Base-by-base conservation (phyloP, 2,113 vertebrate genomes). In the Corydoras maculifer region DNA sequence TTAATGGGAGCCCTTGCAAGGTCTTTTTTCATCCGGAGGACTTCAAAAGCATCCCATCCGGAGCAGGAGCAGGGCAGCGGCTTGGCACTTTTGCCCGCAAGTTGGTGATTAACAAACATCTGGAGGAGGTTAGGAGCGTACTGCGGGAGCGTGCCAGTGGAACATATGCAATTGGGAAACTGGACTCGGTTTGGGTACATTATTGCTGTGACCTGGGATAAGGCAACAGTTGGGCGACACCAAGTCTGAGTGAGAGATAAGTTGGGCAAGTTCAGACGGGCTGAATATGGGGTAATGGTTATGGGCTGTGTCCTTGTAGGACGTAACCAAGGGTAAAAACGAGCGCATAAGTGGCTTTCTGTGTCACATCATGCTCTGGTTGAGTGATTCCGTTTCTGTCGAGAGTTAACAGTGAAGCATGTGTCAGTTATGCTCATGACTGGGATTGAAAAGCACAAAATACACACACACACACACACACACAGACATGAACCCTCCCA, bases 21-120 rank as follows among this genome's bases (percentile, higher is more conserved):
- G 18, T 25, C 18, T 25, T 25, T 25, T 25, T 65, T 77, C 53
- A 78, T 80, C 71, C 77, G 53, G 14, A 14, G 50, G 60, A 83
- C 85, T 85, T 87, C 84, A 88, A 90, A 72, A 86, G 78, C 32
- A 32, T 70, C 69, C 65, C 77, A 81, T 78, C 67, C 48, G 79
- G 78, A 69, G 67, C n/a, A 68, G 75, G 70, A 59, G 29, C 73
- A 72, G 70, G 70, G 77, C 79, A 79, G 83, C 18, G 18, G 18
- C 18, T 25, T 81, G 83, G 81, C 80, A 64, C 76, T 18, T 82
- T 82, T 87, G 72, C 77, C 74, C 4, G 35, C 35, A 43, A 43
- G 35, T 43, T 8, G 74, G 65, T 83, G 73, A 85, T 89, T 87
- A 82, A 62, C 65, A 78, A 82, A 88, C 87, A 88, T 90, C 89